phyloP scores from a whole-genome alignment of 1,140 invertebrate species.

The Contarinia nasturtii region DNA sequence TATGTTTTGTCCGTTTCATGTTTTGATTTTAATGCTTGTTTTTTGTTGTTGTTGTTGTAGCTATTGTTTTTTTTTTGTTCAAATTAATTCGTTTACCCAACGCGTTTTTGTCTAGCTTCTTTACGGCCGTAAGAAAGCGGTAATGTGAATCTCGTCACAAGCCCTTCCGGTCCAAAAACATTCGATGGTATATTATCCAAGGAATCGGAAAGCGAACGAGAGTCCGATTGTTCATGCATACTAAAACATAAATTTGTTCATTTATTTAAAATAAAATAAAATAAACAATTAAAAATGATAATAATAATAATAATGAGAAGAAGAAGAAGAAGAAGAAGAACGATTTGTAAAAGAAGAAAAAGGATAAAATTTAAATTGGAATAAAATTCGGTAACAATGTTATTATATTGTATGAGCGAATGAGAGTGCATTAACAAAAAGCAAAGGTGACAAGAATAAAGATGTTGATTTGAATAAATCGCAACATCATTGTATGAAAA shows the following conservation, averaged over 20 bases:
- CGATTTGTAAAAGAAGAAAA: no score
- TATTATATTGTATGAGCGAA: no score
- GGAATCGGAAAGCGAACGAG: slow-evolving; percentile 24
- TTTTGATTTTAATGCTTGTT: no score
- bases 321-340: no score
- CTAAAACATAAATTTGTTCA: slow-evolving; percentile 8
- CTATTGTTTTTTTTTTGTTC: background rate
- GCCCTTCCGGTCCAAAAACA: slow-evolving; percentile 24
- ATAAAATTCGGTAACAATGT: no score
- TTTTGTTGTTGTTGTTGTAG: no score
- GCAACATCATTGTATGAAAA: no score
- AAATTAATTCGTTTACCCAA: slow-evolving; percentile 25
- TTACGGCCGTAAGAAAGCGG: slow-evolving; percentile 37
- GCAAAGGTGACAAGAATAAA: no score
- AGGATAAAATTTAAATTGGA: no score
- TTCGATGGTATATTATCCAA: slow-evolving; percentile 26
- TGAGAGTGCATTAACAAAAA: no score
- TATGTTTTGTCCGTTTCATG: background rate
- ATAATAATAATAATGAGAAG: no score
- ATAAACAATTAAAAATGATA: background rate
- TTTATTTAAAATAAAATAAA: background rate
- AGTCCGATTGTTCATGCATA: slow-evolving; percentile 26
- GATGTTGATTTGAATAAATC: no score
- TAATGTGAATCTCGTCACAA: slow-evolving; percentile 32
- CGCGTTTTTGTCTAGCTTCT: slow-evolving; percentile 37